A percentile compares a stretch with the other conserved stretches of the same genome.
These are phyloP conservation scores for Desoria tigrina DNA, from an alignment of 2,888 invertebrate genomes.

Conservation along the genomic window DNA sequence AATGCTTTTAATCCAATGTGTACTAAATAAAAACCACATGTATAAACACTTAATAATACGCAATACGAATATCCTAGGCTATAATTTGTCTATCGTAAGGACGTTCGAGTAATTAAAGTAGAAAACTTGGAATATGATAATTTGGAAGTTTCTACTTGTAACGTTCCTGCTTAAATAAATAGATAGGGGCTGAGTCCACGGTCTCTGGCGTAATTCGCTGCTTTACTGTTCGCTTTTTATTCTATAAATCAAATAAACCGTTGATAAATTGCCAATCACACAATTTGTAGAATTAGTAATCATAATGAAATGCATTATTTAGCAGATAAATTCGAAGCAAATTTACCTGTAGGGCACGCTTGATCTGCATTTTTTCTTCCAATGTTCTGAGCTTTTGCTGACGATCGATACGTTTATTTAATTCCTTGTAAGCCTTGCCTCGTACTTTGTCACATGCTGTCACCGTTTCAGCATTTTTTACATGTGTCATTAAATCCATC, in stretches of 20 bases:
- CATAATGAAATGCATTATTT: neutral
- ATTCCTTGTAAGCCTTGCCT: slow-evolving; percentile 70
- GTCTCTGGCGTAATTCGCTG: slow-evolving; percentile 64
- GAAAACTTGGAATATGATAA: no score
- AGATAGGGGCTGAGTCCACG: slow-evolving; percentile 71
- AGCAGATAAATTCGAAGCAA: neutral
- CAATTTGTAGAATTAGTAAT: neutral
- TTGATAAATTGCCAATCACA: no score
- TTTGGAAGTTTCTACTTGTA: no score
- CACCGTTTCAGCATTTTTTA: slow-evolving; percentile 61
- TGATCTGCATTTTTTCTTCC: slow-evolving; percentile 76
- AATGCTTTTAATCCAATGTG: no score
- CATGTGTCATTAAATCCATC: slow-evolving; percentile 26
- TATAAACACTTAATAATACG: no score
- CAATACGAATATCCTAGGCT: no score
- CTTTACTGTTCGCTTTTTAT: slow-evolving; percentile 45
- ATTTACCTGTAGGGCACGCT: slow-evolving; percentile 64
- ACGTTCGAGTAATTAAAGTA: no score
- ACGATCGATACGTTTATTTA: slow-evolving; percentile 73
- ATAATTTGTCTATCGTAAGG: no score
- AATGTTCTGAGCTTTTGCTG: slow-evolving; percentile 74
- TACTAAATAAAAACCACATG: no score
- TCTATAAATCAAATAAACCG: slow-evolving; percentile 25
- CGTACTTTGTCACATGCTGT: slow-evolving; percentile 64
- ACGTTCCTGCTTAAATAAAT: slow-evolving; percentile 77